Evolutionary conservation across 2,797 vertebrate genomes (phyloP).

Genomic region (Lerista edwardsae): DNA sequence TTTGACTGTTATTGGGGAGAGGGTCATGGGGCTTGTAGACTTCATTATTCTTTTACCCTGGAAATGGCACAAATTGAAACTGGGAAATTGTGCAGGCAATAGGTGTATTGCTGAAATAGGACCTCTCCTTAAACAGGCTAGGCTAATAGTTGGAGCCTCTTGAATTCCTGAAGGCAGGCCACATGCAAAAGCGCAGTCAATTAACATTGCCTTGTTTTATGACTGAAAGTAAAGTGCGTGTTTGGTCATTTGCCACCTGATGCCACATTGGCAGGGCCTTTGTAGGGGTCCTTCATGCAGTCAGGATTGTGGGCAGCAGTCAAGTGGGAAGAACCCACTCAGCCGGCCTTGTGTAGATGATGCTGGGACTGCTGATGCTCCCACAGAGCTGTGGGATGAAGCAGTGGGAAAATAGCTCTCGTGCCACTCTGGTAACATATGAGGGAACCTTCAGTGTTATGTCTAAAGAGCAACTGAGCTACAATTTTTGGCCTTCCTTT

Average conservation of each 20-base stretch:
- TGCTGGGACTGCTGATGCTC: neutral
- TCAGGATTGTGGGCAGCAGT: neutral
- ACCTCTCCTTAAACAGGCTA: neutral
- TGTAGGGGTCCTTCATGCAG: neutral
- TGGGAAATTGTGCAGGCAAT: neutral
- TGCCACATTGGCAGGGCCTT: neutral
- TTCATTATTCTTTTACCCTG: neutral
- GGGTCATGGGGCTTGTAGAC: no score
- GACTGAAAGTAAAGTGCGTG: neutral
- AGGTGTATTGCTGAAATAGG: neutral
- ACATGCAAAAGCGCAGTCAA: no score
- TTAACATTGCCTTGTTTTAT: neutral
- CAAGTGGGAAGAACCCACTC: no score
- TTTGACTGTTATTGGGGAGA: no score
- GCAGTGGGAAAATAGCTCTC: neutral
- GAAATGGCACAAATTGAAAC: neutral
- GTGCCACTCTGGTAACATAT: neutral
- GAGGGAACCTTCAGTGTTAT: neutral
- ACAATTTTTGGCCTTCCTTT: slow-evolving; percentile 75
- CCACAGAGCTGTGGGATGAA: neutral
- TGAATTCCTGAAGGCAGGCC: neutral
- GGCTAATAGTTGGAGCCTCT: neutral
- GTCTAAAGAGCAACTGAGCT: slow-evolving; percentile 68
- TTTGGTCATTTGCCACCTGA: neutral
- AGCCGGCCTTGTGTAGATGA: neutral